Percentiles rank a stretch among this genome's conserved stretches.
These are phyloP conservation scores for Oscheius sp. DNA, from an alignment of 1,140 invertebrate species.

Conservation along the genomic window DNA sequence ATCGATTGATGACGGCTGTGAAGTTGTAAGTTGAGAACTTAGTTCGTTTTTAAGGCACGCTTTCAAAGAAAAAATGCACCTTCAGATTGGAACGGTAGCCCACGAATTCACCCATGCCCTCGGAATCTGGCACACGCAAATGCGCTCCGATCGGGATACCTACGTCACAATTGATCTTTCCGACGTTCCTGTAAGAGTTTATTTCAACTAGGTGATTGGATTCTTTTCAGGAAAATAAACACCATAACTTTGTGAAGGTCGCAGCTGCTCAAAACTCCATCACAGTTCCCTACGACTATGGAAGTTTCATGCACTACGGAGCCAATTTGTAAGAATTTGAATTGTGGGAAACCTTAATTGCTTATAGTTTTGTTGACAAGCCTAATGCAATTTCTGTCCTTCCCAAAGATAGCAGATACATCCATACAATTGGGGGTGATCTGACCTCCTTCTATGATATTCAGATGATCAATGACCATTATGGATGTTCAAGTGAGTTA, in stretches of 20 bases:
- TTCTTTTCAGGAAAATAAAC: too few species aligned
- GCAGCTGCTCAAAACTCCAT: too few species aligned
- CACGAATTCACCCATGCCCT: constrained; percentile 11
- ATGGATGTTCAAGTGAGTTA: constrained; percentile 4
- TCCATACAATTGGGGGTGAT: neutral
- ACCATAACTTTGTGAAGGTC: too few species aligned
- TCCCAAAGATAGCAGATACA: neutral
- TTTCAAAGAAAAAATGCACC: too few species aligned
- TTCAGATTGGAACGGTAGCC: neutral
- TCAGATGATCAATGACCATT: constrained; percentile 5
- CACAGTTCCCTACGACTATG: constrained; percentile 17
- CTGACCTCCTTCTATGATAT: neutral
- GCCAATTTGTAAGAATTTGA: neutral
- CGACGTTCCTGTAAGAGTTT: neutral
- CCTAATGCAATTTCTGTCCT: neutral
- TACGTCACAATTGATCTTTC: constrained; percentile 26
- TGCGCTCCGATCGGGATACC: constrained; percentile 20
- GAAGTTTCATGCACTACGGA: constrained; percentile 21
- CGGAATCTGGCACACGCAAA: constrained; percentile 18
- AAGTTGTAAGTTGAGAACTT: constrained; percentile 10
- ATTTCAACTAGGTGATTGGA: too few species aligned
- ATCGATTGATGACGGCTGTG: constrained; percentile 28
- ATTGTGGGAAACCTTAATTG: neutral
- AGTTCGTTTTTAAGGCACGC: too few species aligned
- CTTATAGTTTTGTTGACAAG: neutral